Base-by-base conservation (phyloP, 2,888 invertebrate species). In the Volucella bombylans region DNA sequence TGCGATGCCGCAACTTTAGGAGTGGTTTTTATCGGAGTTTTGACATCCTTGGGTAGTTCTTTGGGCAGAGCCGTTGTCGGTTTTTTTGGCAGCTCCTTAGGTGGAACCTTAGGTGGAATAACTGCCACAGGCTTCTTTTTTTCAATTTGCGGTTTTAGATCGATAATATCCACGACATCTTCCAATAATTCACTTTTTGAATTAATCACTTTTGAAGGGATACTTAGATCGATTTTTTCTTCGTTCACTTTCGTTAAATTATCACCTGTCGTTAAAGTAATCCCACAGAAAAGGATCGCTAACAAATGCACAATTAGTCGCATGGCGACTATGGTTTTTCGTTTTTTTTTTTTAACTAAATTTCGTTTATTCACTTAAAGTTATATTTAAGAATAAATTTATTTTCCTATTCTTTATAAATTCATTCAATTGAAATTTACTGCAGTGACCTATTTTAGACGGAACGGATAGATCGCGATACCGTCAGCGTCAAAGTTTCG, bases 171-270 rank as follows among this genome's bases (percentile, higher is more conserved):
- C 18, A 54, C 80, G 0, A 62, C 72, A 68, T 85, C 85, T 18
- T 85, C 85, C 12, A 85, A 68, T 49, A 85, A 39, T 77, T 85
- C 85, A 81, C 81, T 85, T 39, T 85, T 85, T 41, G 68, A 57
- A 59, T 85, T 85, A 6, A 81, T 18, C n/a, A 41, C 31, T n/a
- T 64, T 76, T 55, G 57, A 39, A 1, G 74, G 31, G 14, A 71
- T 59, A 64, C 59, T 83, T 31, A 59, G 10, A 59, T 49, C 74
- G 59, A 71, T 45, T 80, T 80, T 80, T 76, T 80, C 74, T 67
- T 83, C 83, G 83, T 80, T 71, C 41, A 45, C 43, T 83, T 83
- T 80, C 65, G 80, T 71, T 67, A 65, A 23, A 69, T 83, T 83
- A 55, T 80, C 83, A 50, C 83, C 59, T 11, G 71, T 71, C 31